Conservation (phyloP, 2,113 vertebrate genomes). For the Bos javanicus region DNA sequence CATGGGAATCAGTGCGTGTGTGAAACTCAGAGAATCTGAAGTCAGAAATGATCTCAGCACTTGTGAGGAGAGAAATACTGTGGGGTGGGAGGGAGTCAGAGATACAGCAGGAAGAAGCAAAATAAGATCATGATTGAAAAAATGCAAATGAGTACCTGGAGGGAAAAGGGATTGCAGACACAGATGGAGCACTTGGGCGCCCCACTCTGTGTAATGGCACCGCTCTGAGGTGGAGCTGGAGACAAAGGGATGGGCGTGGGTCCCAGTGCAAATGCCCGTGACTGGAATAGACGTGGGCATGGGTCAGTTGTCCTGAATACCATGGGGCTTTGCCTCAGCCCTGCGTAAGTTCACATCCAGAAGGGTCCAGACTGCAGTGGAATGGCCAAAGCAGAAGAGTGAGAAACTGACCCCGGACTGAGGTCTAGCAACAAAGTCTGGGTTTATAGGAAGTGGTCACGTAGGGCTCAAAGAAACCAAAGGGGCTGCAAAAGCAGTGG, state of each 20-base stretch:
- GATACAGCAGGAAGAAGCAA: slow-evolving; percentile 18
- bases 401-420: background rate
- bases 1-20: background rate
- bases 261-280: background rate
- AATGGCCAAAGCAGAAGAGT: background rate
- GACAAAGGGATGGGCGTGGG: background rate
- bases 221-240: background rate
- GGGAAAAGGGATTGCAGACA: background rate
- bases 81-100: background rate
- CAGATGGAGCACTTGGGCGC: background rate
- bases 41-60: slow-evolving; percentile 29
- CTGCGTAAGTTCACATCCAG: background rate
- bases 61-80: slow-evolving; percentile 10
- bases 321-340: background rate
- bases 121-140: slow-evolving; percentile 57
- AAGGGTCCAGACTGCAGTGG: background rate
- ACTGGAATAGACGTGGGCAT: background rate
- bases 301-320: background rate
- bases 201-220: background rate
- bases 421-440: background rate
- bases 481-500: accelerated
- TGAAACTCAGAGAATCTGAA: slow-evolving; percentile 24
- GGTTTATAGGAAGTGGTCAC: background rate
- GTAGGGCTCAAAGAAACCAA: background rate
- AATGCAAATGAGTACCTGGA: slow-evolving; percentile 46